A percentile compares a stretch with the other conserved stretches of the same genome.
phyloP scores from a whole-genome alignment of 2,888 invertebrate genomes.

The Cabera pusaria region DNA sequence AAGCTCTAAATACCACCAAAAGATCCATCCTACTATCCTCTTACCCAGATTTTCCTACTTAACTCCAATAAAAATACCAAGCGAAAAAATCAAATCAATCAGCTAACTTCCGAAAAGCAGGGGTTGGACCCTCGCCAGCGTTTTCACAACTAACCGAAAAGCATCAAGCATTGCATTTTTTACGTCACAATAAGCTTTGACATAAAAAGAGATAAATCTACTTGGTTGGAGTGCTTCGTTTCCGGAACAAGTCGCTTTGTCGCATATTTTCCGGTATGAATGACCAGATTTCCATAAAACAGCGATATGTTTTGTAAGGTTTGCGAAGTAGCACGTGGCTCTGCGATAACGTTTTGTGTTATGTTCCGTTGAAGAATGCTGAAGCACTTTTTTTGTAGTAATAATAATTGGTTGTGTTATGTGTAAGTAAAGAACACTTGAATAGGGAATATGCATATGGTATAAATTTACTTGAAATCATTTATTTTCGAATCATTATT shows the following conservation, averaged over 20 bases:
- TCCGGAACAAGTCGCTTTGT: conserved; percentile 81
- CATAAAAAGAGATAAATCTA: conserved; percentile 54
- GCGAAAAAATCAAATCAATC: conserved; percentile 3
- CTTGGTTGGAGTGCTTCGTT: conserved; percentile 58
- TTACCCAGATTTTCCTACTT: too few species aligned
- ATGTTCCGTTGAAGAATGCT: too few species aligned
- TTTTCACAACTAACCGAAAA: conserved; percentile 22
- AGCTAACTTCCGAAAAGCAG: neutral
- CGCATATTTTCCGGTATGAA: conserved; percentile 69
- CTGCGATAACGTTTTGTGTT: conserved; percentile 36
- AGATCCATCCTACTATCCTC: too few species aligned
- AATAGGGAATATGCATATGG: too few species aligned
- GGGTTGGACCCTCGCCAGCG: conserved; percentile 18
- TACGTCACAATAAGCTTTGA: conserved; percentile 21
- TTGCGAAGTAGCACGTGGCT: conserved; percentile 59
- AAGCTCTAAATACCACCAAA: too few species aligned
- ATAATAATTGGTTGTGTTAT: too few species aligned
- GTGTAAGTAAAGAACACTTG: too few species aligned
- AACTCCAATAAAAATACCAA: too few species aligned
- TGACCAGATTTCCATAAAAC: conserved; percentile 75
- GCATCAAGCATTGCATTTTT: conserved; percentile 24
- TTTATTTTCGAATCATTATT: too few species aligned
- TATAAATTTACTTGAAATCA: too few species aligned
- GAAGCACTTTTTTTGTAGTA: too few species aligned
- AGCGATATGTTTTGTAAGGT: conserved; percentile 66